phyloP scores from a whole-genome alignment of 2,888 invertebrate species.

The Sarcophaga rosellei region DNA sequence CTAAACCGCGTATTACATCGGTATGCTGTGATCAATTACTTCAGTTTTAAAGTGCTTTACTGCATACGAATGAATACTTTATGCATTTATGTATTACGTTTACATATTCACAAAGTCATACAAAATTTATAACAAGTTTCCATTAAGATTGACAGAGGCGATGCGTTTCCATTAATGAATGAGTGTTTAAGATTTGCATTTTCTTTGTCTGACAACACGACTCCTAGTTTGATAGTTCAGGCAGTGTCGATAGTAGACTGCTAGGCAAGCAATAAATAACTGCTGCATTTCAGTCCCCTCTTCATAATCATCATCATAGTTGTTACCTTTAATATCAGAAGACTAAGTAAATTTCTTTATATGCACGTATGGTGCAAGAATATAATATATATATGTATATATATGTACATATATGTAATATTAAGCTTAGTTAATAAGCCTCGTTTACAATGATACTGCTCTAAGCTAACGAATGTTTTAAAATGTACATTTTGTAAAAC shows the following conservation, averaged over 20 bases:
- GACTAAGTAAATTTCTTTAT: too few relatives aligned
- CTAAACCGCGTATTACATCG: constrained; percentile 1
- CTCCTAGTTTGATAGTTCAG: constrained; percentile 18
- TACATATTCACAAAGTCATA: constrained; percentile 2
- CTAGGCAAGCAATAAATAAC: constrained; percentile 9
- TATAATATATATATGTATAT: too few relatives aligned
- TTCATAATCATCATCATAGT: not conserved
- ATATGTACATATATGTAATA: not conserved
- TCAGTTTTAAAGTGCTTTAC: not conserved
- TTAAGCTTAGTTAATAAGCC: too few relatives aligned
- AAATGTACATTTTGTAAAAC: too few relatives aligned
- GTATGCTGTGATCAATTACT: too few relatives aligned
- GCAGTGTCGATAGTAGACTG: not conserved
- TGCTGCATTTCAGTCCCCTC: not conserved
- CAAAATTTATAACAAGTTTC: not conserved
- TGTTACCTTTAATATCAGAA: not conserved
- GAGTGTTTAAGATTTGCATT: constrained; percentile 32
- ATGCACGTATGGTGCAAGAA: not conserved
- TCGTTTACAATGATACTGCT: too few relatives aligned
- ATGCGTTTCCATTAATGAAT: constrained; percentile 13
- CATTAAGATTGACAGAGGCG: constrained; percentile 23
- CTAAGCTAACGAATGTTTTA: too few relatives aligned
- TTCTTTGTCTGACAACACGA: constrained; percentile 36
- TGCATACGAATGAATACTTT: not conserved
- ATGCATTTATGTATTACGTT: not conserved